Base-by-base conservation (phyloP, 2,113 vertebrate species). In the Hymenochirus boettgeri region DNA sequence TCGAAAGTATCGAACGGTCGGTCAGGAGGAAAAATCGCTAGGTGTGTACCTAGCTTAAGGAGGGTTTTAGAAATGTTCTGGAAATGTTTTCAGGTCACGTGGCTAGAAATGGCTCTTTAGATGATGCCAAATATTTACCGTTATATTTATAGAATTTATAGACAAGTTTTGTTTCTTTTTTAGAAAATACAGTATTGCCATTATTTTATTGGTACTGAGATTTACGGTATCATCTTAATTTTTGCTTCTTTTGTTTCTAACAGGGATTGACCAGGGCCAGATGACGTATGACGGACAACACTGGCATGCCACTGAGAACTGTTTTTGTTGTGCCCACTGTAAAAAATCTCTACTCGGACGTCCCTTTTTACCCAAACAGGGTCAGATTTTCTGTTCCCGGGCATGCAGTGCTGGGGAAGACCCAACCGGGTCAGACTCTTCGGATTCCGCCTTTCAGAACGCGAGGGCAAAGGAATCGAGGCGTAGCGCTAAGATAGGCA, bases 241-340 rank as follows among this genome's bases (percentile, higher is more conserved):
- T 31, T 10, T 15, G 46, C 24, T 45, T 45, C 3, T 60, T 0
- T 72, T 37, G 18, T 65, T 48, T 24, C 25, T 61, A 25, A 24
- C 73, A 99, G 96, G 96, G 53, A 99, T 99, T 0, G 96, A 99
- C 84, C 96, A 99, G 77, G 96, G 96, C 70, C 96, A 99, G 78
- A 99, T 99, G 96, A 99, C 95, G 0, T 99, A 99, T 0, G 96
- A 97, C 0, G 96, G 96, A 33, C 96, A 99, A 60, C 96, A 99
- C 80, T 99, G 96, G 96, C 96, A 99, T 0, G 96, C 96, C 75
- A 96, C 94, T 0, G 96, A 99, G 76, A 83, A 86, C 74, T 99
- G 96, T 70, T 99, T 99, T 80, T 95, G 96, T 80, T 99, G 96
- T 0, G 94, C 94, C 1, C 93, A 94, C 72, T 99, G 96, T 77